These are phyloP conservation scores for Brachionus manjavacas DNA, from an alignment of 1,140 invertebrate species.

Conservation along the genomic window DNA sequence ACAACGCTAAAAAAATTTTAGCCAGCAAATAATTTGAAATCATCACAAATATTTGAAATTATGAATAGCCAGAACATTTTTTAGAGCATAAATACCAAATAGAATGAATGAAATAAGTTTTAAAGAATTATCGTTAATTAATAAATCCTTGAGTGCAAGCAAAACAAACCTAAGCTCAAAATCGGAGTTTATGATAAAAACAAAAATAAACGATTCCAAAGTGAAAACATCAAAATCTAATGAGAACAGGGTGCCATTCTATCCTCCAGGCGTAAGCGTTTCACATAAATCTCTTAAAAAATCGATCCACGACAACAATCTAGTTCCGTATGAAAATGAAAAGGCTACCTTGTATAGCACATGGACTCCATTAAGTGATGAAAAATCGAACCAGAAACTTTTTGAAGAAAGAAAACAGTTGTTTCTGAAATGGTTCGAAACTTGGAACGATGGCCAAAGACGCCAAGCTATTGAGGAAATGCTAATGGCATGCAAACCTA, in stretches of 20 bases:
- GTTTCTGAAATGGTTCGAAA: constrained; percentile 42
- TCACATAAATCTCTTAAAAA: constrained; percentile 5
- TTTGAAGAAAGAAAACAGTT: constrained; percentile 40
- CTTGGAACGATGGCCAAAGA: constrained; percentile 36
- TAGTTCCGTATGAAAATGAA: constrained; percentile 36
- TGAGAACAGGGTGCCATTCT: constrained; percentile 23
- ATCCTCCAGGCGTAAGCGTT: background rate
- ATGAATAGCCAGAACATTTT: background rate
- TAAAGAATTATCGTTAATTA: constrained; percentile 10
- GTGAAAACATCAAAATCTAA: background rate
- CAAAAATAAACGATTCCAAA: background rate
- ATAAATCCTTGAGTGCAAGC: constrained; percentile 19
- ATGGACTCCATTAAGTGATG: constrained; percentile 43
- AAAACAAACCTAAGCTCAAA: constrained; percentile 3
- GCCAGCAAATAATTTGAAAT: background rate
- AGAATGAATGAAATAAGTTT: constrained; percentile 36
- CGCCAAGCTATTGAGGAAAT: constrained; percentile 12
- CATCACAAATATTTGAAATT: background rate
- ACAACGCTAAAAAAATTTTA: background rate
- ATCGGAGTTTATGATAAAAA: background rate
- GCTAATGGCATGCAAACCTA: constrained; percentile 22
- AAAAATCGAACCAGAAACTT: constrained; percentile 40
- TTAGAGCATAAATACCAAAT: background rate
- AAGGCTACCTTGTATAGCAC: constrained; percentile 37
- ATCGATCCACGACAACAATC: constrained; percentile 1